A percentile compares a stretch with the other conserved stretches of the same genome.
phyloP scores from a whole-genome alignment of 2,888 invertebrate species.

The Rambutsinella grinnellia region DNA sequence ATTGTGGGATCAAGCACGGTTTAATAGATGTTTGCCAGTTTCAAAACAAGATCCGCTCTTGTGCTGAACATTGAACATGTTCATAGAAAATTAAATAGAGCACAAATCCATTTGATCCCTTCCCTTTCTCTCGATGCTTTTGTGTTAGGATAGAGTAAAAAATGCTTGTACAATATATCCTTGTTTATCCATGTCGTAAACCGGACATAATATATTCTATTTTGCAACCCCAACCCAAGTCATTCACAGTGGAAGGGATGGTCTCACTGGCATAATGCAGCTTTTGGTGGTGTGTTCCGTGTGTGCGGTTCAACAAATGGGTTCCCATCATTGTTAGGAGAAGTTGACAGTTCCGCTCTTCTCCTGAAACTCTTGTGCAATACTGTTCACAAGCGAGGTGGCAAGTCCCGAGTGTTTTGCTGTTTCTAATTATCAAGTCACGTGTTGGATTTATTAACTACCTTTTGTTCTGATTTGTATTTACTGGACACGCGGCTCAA shows the following conservation, averaged over 20 bases:
- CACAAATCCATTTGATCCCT: conserved; percentile 42
- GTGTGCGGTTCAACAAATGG: too few species aligned
- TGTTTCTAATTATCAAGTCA: conserved; percentile 48
- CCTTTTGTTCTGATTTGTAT: conserved; percentile 49
- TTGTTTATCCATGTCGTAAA: conserved; percentile 40
- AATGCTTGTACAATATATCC: too few species aligned
- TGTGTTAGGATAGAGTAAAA: too few species aligned
- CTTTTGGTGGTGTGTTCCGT: too few species aligned
- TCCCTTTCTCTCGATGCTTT: background rate
- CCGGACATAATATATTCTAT: conserved; percentile 34
- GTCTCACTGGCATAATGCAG: too few species aligned
- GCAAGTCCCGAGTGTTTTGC: conserved; percentile 46
- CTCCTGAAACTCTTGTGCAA: too few species aligned
- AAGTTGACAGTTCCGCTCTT: too few species aligned
- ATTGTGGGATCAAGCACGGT: conserved; percentile 33
- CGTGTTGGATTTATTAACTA: conserved; percentile 52
- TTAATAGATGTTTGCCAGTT: too few species aligned
- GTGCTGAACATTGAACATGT: background rate
- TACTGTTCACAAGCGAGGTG: too few species aligned
- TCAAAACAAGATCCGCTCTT: background rate
- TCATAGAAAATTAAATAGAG: conserved; percentile 45
- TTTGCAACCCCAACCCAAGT: background rate
- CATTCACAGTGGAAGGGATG: too few species aligned
- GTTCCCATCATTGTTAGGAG: too few species aligned
- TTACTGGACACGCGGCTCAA: too few species aligned